Percentiles rank a stretch among this genome's conserved stretches.
phyloP scores from a whole-genome alignment of 2,888 invertebrate species.

The Lepetodrilus schrolli region DNA sequence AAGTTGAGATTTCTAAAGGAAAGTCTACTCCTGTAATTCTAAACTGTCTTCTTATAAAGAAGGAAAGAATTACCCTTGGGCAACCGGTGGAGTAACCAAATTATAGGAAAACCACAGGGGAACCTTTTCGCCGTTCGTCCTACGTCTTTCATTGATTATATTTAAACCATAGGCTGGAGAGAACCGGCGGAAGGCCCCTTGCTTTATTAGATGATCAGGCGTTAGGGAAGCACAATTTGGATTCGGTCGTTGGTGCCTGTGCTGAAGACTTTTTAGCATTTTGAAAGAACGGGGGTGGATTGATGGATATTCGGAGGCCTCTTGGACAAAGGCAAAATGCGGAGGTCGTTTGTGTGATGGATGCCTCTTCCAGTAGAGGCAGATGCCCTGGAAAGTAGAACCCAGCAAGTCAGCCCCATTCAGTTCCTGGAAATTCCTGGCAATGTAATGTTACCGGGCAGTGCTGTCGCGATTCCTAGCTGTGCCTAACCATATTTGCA shows the following conservation, averaged over 20 bases:
- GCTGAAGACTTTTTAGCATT: not conserved
- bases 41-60: not conserved
- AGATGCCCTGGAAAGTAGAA: no score
- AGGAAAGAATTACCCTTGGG: not conserved
- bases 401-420: no score
- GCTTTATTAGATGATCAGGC: conserved; percentile 1
- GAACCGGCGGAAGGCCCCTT: conserved; percentile 10
- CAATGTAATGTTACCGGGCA: no score
- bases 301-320: not conserved
- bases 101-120: conserved; percentile 21
- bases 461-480: no score
- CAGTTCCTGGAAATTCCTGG: no score
- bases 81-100: conserved; percentile 13
- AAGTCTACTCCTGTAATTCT: not conserved
- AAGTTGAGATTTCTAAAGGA: not conserved
- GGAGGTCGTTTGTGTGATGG: not conserved
- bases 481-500: no score
- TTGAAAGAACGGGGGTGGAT: not conserved
- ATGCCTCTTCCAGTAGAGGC: not conserved
- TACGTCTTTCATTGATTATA: conserved; percentile 25
- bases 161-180: conserved; percentile 18
- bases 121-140: conserved; percentile 7
- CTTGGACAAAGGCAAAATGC: not conserved
- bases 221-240: conserved; percentile 11
- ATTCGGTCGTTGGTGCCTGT: not conserved